These are phyloP conservation scores for Eulemur macaco DNA, from an alignment of 2,113 vertebrate species.

Conservation along the genomic window DNA sequence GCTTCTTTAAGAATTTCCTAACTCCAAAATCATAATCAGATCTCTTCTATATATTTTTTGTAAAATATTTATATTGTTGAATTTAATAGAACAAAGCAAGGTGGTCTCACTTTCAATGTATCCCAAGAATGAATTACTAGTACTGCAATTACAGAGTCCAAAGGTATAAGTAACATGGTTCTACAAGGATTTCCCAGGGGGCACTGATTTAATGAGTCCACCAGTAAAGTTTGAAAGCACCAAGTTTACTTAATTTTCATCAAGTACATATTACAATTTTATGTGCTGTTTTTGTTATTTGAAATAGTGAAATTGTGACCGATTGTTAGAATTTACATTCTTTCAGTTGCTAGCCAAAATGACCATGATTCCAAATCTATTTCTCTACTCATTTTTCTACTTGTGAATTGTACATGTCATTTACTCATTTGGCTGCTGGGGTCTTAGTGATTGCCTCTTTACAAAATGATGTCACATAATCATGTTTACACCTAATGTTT, in stretches of 20 bases:
- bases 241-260: background rate
- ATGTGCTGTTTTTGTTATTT: slow-evolving; percentile 15
- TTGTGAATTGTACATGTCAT: background rate
- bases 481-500: background rate
- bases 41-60: background rate
- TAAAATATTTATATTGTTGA: background rate
- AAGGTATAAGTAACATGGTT: background rate
- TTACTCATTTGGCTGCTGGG: background rate
- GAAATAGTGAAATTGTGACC: background rate
- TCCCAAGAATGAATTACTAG: background rate
- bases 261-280: background rate
- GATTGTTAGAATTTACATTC: background rate
- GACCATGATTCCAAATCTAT: background rate
- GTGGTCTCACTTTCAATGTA: background rate
- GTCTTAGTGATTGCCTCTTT: background rate
- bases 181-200: background rate
- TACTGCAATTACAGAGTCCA: background rate
- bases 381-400: background rate
- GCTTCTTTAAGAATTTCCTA: background rate
- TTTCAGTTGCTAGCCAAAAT: background rate
- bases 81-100: background rate
- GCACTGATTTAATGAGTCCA: background rate
- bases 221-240: background rate
- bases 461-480: background rate
- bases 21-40: background rate